phyloP scores from a whole-genome alignment of 2,888 invertebrate species.

The Geotrupes spiniger region DNA sequence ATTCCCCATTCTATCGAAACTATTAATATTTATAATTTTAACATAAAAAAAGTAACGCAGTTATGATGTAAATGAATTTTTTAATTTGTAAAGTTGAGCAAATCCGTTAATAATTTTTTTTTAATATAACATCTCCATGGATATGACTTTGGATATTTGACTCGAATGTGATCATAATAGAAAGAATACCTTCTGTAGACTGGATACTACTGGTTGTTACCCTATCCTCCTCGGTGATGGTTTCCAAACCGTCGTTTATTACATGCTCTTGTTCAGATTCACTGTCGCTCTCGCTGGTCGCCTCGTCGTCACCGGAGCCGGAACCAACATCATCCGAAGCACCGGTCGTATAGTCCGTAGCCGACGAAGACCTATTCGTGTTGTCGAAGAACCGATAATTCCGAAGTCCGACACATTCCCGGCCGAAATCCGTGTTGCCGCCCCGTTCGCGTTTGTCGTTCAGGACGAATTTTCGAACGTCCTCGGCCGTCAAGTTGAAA shows the following conservation, averaged over 20 bases:
- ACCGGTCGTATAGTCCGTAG: slow-evolving; percentile 26
- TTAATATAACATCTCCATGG: too few relatives aligned
- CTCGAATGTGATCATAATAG: too few relatives aligned
- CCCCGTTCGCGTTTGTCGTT: slow-evolving; percentile 27
- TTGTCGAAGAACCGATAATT: slow-evolving; percentile 17
- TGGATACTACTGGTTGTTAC: slow-evolving; percentile 38
- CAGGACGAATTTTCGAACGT: slow-evolving; percentile 43
- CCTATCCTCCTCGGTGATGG: slow-evolving; percentile 48
- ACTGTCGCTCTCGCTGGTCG: slow-evolving; percentile 32
- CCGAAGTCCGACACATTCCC: slow-evolving; percentile 25
- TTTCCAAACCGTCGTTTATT: slow-evolving; percentile 44
- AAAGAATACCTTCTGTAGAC: slow-evolving; percentile 23
- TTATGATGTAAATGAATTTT: too few relatives aligned
- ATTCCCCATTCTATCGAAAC: too few relatives aligned
- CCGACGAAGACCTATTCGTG: slow-evolving; percentile 26
- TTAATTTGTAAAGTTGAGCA: too few relatives aligned
- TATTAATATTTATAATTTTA: too few relatives aligned
- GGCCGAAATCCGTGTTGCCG: slow-evolving; percentile 38
- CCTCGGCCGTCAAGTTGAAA: slow-evolving; percentile 46
- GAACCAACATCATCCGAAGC: slow-evolving; percentile 28
- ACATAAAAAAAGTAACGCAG: too few relatives aligned
- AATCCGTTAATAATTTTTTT: too few relatives aligned
- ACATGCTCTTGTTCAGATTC: slow-evolving; percentile 41
- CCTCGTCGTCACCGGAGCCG: slow-evolving; percentile 28
- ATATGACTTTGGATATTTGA: too few relatives aligned